Evolutionary conservation across 2,797 vertebrate genomes (phyloP), one percentile per base, ranked within the genome.

Genomic region (Hephaestus fuliginosus): DNA sequence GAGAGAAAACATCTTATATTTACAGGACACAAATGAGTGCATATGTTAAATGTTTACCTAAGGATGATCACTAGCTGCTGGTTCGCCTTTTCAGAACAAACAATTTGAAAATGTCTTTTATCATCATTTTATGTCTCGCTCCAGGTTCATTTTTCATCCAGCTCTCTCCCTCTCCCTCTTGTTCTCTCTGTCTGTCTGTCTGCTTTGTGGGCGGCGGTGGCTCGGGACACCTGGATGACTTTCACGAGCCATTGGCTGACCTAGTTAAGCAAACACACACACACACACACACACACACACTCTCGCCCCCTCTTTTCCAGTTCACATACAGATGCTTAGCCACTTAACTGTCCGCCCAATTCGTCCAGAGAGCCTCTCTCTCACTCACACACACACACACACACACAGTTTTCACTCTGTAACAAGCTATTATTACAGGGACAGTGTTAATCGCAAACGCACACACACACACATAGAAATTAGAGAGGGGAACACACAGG

Each of bases 151-250:
- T 62, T 64, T 43, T 46, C 51, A 0, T 41, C 11, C 0, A 39
- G 36, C 13, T 39, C 9, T 46, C 44, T 43, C 49, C 36, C 8
- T 41, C 22, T 44, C 33, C 36, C 22, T 52, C 67, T 39, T 18
- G 6, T 14, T 53, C 57, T 22, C 62, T 20, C 62, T 39, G 36
- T 39, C 28, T 49, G 39, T 48, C 44, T 67, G 67, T 86, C 85
- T 88, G 84, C 75, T 76, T 70, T 73, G 90, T 89, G 90, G 87
- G 86, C 67, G 81, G 83, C 43, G 57, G 83, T 73, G 78, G 87
- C 76, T 81, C 61, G 83, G 85, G 90, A 93, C 90, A 93, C 92
- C 91, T 91, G 88, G 90, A 91, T 92, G 91, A 93, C 91, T 93
- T 93, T 94, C 92, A 92, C 74, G 30, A 92, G 86, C 84, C 86